A percentile compares a stretch with the other conserved stretches of the same genome.
Conservation (phyloP, 2,113 vertebrate genomes). For the Tichodroma muraria region DNA sequence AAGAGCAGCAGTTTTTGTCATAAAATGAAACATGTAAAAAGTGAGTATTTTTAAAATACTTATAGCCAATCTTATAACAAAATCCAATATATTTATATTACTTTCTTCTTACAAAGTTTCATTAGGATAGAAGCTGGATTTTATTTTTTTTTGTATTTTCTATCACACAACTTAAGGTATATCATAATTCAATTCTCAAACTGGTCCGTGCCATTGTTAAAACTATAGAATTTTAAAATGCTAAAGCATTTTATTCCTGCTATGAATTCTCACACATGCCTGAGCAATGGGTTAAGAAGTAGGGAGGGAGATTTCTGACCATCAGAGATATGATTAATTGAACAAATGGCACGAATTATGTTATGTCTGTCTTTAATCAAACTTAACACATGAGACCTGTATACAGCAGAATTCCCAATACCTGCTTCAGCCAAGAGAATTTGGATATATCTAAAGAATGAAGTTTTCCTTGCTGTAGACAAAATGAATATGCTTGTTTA, state of each 20-base stretch:
- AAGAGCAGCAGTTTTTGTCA: background rate
- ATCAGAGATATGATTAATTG: background rate
- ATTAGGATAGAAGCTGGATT: background rate
- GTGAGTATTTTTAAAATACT: background rate
- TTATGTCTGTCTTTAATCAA: conserved; percentile 5
- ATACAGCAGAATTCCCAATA: background rate
- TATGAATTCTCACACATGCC: background rate
- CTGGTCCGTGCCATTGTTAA: background rate
- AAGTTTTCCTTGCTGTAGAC: conserved; percentile 23
- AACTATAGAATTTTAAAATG: background rate
- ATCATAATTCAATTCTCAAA: background rate
- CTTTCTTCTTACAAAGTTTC: background rate
- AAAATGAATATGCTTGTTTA: conserved; percentile 41
- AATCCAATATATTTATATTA: background rate
- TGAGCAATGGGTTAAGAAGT: background rate
- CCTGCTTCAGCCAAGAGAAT: background rate
- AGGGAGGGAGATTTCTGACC: background rate
- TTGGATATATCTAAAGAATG: background rate
- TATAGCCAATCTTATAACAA: background rate
- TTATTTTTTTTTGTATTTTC: background rate
- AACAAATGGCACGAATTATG: background rate
- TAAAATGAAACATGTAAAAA: background rate
- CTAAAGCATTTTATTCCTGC: background rate
- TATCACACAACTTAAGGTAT: background rate
- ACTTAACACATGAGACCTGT: background rate